Conservation (phyloP, 2,113 vertebrate genomes). For the Eudyptes chrysolophus region DNA sequence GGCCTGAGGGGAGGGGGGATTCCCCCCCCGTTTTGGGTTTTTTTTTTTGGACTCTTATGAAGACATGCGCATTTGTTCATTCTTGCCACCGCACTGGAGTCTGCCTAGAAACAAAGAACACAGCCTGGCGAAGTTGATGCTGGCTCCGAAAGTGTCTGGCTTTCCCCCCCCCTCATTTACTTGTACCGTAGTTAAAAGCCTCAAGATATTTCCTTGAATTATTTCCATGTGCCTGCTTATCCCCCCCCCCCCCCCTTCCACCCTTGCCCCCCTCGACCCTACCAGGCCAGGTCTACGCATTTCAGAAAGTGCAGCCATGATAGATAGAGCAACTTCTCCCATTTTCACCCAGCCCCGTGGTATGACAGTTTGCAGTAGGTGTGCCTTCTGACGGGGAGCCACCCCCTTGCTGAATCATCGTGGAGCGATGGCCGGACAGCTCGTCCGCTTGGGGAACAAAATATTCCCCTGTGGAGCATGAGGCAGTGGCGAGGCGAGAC, state of each 20-base stretch:
- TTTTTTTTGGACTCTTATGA: no score
- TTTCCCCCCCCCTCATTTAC: neutral
- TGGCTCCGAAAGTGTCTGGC: no score
- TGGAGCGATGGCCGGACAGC: neutral
- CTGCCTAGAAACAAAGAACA: slow-evolving; percentile 71
- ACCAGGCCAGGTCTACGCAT: neutral
- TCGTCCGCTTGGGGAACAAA: neutral
- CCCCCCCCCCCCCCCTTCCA: neutral
- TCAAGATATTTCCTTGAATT: neutral
- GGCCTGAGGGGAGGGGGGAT: no score
- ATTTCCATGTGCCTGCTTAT: neutral
- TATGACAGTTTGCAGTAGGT: slow-evolving; percentile 25
- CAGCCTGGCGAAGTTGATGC: no score
- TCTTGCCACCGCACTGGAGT: slow-evolving; percentile 22
- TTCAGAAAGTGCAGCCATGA: slow-evolving; percentile 21
- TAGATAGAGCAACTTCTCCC: slow-evolving; percentile 11
- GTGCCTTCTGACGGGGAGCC: slow-evolving; percentile 29
- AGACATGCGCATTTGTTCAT: no score
- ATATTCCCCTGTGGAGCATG: neutral
- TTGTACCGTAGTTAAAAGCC: neutral
- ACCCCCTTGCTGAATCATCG: slow-evolving; percentile 69
- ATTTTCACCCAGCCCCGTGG: neutral
- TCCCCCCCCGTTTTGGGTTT: no score
- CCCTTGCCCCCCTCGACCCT: neutral
- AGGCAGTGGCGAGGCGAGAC: neutral